phyloP scores from a whole-genome alignment of 2,888 invertebrate genomes.

The Diplolepis rosae region DNA sequence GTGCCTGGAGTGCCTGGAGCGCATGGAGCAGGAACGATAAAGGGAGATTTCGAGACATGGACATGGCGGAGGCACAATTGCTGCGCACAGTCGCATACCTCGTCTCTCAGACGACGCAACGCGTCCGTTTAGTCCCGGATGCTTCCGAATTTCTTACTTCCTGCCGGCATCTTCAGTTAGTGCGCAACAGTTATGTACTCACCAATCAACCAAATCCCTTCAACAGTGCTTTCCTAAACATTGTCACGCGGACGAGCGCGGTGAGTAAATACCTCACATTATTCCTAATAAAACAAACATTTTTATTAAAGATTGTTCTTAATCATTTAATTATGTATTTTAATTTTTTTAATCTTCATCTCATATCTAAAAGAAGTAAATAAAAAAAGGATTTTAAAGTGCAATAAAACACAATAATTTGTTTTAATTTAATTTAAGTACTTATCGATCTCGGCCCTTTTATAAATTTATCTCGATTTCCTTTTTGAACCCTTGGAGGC shows the following conservation, averaged over 20 bases:
- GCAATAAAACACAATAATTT: too few relatives aligned
- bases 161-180: neutral
- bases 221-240: neutral
- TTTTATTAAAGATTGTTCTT: too few relatives aligned
- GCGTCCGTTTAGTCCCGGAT: conserved; percentile 29
- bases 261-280: conserved; percentile 1
- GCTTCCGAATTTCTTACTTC: conserved; percentile 6
- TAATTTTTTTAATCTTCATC: too few relatives aligned
- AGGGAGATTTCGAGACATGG: conserved; percentile 55
- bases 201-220: neutral
- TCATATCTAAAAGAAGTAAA: too few relatives aligned
- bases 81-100: conserved; percentile 61
- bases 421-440: too few relatives aligned
- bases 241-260: conserved; percentile 26
- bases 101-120: conserved; percentile 50
- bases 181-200: conserved; percentile 26
- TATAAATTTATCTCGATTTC: too few relatives aligned
- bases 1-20: too few relatives aligned
- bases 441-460: too few relatives aligned
- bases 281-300: neutral
- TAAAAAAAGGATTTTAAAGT: too few relatives aligned
- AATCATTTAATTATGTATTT: too few relatives aligned
- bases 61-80: too few relatives aligned
- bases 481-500: too few relatives aligned
- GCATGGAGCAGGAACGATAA: conserved; percentile 53